These are phyloP conservation scores for Labeo catla DNA, from an alignment of 2,113 vertebrate species.

Conservation along the genomic window DNA sequence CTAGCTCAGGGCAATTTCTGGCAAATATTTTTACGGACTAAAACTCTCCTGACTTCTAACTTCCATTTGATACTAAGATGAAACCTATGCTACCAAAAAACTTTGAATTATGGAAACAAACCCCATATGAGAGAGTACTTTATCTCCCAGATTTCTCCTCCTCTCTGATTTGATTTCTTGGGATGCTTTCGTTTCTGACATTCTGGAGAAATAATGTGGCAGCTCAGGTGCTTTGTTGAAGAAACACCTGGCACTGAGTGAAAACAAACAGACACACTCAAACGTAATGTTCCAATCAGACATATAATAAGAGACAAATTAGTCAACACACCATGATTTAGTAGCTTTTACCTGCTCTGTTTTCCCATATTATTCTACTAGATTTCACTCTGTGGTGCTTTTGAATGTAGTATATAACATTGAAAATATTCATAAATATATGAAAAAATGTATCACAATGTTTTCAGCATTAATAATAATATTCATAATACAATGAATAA, in stretches of 20 bases:
- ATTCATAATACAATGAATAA: not conserved
- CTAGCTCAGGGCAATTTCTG: no score
- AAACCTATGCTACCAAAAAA: not conserved
- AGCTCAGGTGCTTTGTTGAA: conserved; percentile 20
- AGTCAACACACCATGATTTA: not conserved
- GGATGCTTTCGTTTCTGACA: conserved; percentile 11
- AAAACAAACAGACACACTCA: not conserved
- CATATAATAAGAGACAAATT: not conserved
- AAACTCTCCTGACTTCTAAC: not conserved
- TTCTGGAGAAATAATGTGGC: conserved; percentile 17
- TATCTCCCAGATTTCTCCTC: not conserved
- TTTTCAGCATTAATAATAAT: not conserved
- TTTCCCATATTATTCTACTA: not conserved
- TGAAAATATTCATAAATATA: not conserved
- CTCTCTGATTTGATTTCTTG: conserved; percentile 2
- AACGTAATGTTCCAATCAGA: not conserved
- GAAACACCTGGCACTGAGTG: conserved; percentile 4
- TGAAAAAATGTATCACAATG: not conserved
- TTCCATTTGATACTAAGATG: conserved; percentile 5
- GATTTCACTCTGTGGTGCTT: not conserved
- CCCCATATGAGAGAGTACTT: not conserved
- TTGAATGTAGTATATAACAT: not conserved
- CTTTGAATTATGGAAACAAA: not conserved
- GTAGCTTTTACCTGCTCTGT: not conserved
- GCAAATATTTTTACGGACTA: not conserved